Evolutionary conservation across 2,113 vertebrate species (phyloP), one percentile per base, ranked within the genome.

Genomic region (Lynx canadensis): DNA sequence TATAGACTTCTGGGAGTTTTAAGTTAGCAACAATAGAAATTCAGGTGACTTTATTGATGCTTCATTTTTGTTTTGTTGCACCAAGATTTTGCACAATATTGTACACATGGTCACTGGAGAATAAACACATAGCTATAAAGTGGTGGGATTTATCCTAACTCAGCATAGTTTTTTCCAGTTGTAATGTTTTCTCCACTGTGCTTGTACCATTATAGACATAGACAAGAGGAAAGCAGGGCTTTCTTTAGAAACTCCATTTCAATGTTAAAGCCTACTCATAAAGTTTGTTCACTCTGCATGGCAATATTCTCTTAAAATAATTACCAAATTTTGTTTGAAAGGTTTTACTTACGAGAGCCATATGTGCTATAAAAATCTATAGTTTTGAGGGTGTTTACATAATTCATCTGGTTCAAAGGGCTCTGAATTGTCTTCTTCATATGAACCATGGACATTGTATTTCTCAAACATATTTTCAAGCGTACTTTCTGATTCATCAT

Each of bases 391-490:
- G 60, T 63, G 16, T 76, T 89, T 9, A 48, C 86, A 89, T 50
- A 80, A 68, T 23, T 89, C 18, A 33, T 57, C 93, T 73, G 31
- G 7, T 57, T 90, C 15, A 27, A 4, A 68, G 92, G 31, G 15
- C 82, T 45, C 74, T 19, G 36, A 60, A 5, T 71, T 73, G 66
- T 71, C 41, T 0, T 85, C 41, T 96, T 96, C 10, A 31, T 38
- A 1, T 29, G 79, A 60, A 71, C 84, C 31, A 0, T 74, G 81
- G 76, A 45, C 85, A 52, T 7, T 11, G 8, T 2, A 7, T 63
- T 0, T 0, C 60, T 76, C 38, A 38, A 0, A 0, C 31, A 0
- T 15, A 38, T 6, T 80, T 93, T 74, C 38, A 36, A 0, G 0
- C 31, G 0, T 15, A 41, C 5, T 80, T 94, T 21, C 66, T 66